Conservation (phyloP, 2,888 invertebrate genomes). For the Catocala fraxini region DNA sequence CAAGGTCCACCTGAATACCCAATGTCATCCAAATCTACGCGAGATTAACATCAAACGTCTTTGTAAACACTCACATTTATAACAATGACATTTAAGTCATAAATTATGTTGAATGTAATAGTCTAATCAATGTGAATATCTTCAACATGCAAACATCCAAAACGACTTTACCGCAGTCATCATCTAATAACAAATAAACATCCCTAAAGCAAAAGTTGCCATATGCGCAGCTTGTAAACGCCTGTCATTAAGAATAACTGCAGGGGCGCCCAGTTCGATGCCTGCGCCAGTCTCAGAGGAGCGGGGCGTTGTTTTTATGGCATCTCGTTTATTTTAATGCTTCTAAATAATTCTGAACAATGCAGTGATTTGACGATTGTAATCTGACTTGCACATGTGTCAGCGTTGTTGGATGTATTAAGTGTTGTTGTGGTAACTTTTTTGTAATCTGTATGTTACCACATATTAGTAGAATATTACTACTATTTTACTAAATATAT, state of each 20-base stretch:
- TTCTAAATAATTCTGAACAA: conserved; percentile 67
- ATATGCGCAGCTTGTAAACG: conserved; percentile 76
- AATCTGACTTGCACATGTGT: conserved; percentile 45
- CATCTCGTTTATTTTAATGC: conserved; percentile 78
- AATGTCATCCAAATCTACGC: no score
- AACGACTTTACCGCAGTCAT: conserved; percentile 29
- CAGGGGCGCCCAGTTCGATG: conserved; percentile 47
- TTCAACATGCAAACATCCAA: conserved; percentile 2
- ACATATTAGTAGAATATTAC: no score
- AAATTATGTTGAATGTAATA: no score
- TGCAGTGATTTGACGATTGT: conserved; percentile 53
- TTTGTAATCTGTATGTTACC: not conserved
- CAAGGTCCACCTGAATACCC: no score
- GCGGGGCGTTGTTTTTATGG: conserved; percentile 65
- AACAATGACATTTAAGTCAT: no score
- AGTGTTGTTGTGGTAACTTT: not conserved
- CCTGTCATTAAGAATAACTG: conserved; percentile 70
- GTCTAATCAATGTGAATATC: not conserved
- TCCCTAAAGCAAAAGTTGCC: conserved; percentile 62
- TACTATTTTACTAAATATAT: no score
- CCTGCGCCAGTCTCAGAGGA: conserved; percentile 66
- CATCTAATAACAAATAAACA: conserved; percentile 57
- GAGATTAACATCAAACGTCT: no score
- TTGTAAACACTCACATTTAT: no score
- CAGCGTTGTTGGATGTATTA: conserved; percentile 5